These are phyloP conservation scores for Stylophora pistillata DNA, from an alignment of 64 coral and sea anemone genomes.

Conservation along the genomic window DNA sequence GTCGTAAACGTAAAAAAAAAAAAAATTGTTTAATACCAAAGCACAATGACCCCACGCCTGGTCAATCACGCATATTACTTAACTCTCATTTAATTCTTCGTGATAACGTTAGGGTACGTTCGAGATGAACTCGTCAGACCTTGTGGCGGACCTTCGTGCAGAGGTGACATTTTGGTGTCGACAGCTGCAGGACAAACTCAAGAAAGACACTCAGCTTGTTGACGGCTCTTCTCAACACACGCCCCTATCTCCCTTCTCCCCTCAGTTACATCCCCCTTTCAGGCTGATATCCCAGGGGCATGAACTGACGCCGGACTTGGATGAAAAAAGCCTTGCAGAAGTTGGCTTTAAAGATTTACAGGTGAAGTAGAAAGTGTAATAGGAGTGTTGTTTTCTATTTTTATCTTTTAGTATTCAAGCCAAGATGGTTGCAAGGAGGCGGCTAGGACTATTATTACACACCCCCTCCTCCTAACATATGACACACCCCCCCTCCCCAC, in stretches of 20 bases:
- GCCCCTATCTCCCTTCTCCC: constrained; percentile 73
- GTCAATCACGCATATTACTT: not conserved
- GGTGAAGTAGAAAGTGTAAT: constrained; percentile 13
- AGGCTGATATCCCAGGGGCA: constrained; percentile 97
- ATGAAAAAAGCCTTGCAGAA: constrained; percentile 95
- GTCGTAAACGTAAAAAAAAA: too few relatives aligned
- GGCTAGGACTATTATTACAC: too few relatives aligned
- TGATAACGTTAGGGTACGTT: constrained; percentile 79
- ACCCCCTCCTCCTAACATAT: too few relatives aligned
- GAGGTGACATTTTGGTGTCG: constrained; percentile 97
- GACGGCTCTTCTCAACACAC: constrained; percentile 61
- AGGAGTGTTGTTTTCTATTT: not conserved
- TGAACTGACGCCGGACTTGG: constrained; percentile 91
- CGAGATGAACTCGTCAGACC: constrained; percentile 95
- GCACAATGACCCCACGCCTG: too few relatives aligned
- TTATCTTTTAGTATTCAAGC: not conserved
- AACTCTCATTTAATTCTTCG: not conserved
- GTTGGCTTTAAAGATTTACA: constrained; percentile 99
- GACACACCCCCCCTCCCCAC: too few relatives aligned
- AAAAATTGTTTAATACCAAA: too few relatives aligned
- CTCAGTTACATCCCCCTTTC: constrained; percentile 85
- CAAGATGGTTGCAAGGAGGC: not conserved
- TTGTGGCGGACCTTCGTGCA: constrained; percentile 90
- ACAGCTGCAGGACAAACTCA: constrained; percentile 78
- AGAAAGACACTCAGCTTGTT: constrained; percentile 48